Evolutionary conservation across 37 sponge, comb jelly and placozoan genomes (phyloP), one percentile per base, ranked within the genome.

Genomic region (Crambe crambe): DNA sequence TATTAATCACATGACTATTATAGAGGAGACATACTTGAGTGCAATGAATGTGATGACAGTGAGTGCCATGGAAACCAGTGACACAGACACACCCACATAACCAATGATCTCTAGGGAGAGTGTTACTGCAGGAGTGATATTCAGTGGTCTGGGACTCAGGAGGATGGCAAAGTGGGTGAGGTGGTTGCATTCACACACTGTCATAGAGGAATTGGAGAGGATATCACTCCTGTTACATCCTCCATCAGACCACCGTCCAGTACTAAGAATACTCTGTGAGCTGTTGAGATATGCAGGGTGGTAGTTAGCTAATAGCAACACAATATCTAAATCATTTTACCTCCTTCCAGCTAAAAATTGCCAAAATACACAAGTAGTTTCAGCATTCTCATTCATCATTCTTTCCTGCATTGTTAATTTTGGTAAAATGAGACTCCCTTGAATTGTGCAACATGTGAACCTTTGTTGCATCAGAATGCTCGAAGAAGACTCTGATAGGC

Each of bases 101-200:
- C 76, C 63, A 25, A 76, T 60, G 37, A 76, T 32, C 42, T 29
- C 3, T 10, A 76, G 62, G 27, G 62, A 32, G 21, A 58, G 63
- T 65, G 73, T 30, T 2, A 44, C 54, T 17, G 30, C 27, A 6
- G 47, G 31, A 22, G 51, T 17, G 6, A 76, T 38, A 30, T 4
- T 37, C 0, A 41, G 60, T 40, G 61, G 61, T 57, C 26, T 1
- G 12, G 76, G 61, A 60, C 86, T 85, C 17, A 85, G 79, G 23
- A 89, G 58, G 37, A 89, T 73, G 62, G 85, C 90, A 80, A 89
- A 89, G 81, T 89, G 80, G 43, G 90, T 89, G 32, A 89, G 76
- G 36, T 89, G 90, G 42, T 74, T 76, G 63, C 90, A 89, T n/a
- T 38, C 31, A 58, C 90, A 89, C 26, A 80, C 64, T 8, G 84